phyloP scores from a whole-genome alignment of 2,888 invertebrate species.

The Melanostoma scalare region DNA sequence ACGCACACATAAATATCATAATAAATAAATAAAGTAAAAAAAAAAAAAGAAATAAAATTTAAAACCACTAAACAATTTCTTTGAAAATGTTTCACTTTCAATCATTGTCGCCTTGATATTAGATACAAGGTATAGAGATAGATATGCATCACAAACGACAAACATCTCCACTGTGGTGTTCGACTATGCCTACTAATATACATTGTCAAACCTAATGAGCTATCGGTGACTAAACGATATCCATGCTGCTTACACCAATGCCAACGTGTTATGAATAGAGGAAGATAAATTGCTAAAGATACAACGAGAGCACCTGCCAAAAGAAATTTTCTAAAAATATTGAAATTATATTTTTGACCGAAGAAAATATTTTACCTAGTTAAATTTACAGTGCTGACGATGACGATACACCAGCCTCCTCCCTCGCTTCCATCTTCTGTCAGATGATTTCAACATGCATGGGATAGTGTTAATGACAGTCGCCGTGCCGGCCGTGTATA shows the following conservation, averaged over 20 bases:
- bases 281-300: constrained; percentile 62
- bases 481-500: too few relatives aligned
- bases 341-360: constrained; percentile 50
- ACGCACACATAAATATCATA: constrained; percentile 1
- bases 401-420: too few relatives aligned
- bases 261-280: constrained; percentile 30
- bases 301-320: constrained; percentile 62
- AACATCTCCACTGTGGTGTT: neutral
- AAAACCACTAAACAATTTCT: constrained; percentile 22
- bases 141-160: neutral
- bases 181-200: neutral
- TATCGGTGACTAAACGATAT: constrained; percentile 61
- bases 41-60: constrained; percentile 26
- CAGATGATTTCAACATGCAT: too few relatives aligned
- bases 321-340: constrained; percentile 69
- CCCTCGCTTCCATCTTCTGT: too few relatives aligned
- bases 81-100: constrained; percentile 55
- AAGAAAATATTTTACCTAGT: constrained; percentile 3
- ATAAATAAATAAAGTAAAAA: constrained; percentile 13
- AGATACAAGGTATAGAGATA: neutral
- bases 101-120: constrained; percentile 34
- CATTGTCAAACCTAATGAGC: constrained; percentile 65
- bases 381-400: too few relatives aligned
- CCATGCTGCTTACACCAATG: constrained; percentile 16
- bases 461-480: too few relatives aligned